These are phyloP conservation scores for Notarius quadriscutis DNA, from an alignment of 2,113 vertebrate species.

Conservation along the genomic window DNA sequence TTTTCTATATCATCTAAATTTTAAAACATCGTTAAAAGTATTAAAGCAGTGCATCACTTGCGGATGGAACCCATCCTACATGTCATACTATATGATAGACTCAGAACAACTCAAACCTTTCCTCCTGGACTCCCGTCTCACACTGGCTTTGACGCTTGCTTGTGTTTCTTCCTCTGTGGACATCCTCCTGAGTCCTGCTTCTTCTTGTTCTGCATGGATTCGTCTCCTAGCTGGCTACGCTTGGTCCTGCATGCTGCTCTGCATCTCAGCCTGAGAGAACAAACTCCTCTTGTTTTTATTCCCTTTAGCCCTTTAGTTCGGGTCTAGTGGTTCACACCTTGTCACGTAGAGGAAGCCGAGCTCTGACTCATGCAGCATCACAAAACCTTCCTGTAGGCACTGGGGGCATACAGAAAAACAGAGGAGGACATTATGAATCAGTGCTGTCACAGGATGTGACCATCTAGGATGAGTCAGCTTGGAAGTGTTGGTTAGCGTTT, in stretches of 20 bases:
- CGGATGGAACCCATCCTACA: not conserved
- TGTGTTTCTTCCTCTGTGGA: conserved; percentile 97
- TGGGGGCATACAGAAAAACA: conserved; percentile 28
- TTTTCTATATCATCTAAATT: not conserved
- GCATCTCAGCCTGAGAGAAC: conserved; percentile 13
- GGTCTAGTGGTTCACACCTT: conserved; percentile 4
- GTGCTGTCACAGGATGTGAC: not conserved
- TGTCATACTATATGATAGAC: not conserved
- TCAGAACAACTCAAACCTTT: conserved; percentile 78
- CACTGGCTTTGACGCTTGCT: conserved; percentile 96
- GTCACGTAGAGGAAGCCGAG: conserved; percentile 4
- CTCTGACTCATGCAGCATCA: conserved; percentile 1
- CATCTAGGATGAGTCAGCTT: not conserved
- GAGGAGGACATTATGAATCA: conserved; percentile 9
- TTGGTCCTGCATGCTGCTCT: conserved; percentile 1
- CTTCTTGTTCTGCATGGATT: conserved; percentile 66
- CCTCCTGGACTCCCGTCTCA: conserved; percentile 95
- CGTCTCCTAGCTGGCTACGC: conserved; percentile 50
- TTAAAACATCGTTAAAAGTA: not conserved
- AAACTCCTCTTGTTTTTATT: conserved; percentile 4
- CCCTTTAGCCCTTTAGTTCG: conserved; percentile 11
- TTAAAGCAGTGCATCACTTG: not conserved
- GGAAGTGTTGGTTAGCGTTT: not conserved
- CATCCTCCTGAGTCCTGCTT: conserved; percentile 83
- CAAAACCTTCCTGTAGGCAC: conserved; percentile 11